Conservation (phyloP, 2,888 invertebrate species). For the Dasypogon diadema region DNA sequence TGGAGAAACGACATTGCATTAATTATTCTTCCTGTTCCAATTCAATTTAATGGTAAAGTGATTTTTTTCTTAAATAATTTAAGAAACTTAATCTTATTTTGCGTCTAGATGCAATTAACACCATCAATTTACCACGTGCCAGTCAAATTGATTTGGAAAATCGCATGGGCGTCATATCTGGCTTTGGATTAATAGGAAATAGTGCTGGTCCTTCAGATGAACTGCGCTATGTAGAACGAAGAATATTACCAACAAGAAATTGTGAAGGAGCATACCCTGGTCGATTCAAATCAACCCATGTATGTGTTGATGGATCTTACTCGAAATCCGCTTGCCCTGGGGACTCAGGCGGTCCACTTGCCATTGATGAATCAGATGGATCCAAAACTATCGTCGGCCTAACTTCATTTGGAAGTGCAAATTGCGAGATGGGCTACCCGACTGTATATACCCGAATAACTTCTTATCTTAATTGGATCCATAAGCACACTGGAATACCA, state of each 20-base stretch:
- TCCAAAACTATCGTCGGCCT: conserved; percentile 31
- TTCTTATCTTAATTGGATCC: conserved; percentile 7
- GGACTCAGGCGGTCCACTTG: conserved; percentile 59
- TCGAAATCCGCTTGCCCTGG: conserved; percentile 64
- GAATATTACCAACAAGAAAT: background rate
- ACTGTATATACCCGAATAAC: conserved; percentile 5
- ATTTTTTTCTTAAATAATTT: too few relatives aligned
- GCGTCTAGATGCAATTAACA: background rate
- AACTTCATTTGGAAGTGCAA: conserved; percentile 5
- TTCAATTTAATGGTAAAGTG: background rate
- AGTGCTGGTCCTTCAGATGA: background rate
- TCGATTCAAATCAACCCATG: conserved; percentile 17
- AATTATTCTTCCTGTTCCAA: background rate
- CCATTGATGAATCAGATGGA: background rate
- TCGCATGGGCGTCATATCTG: conserved; percentile 22
- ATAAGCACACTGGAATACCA: background rate
- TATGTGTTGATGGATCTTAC: conserved; percentile 62
- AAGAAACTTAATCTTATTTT: background rate
- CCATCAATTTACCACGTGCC: conserved; percentile 3
- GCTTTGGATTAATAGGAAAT: conserved; percentile 18
- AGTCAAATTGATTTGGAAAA: background rate
- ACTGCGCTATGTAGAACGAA: background rate
- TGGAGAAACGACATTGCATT: conserved; percentile 13
- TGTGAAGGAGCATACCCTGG: conserved; percentile 5
- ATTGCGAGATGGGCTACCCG: conserved; percentile 2